These are phyloP conservation scores for Tamandua tetradactyla DNA, from an alignment of 2,797 vertebrate species.

Conservation along the genomic window DNA sequence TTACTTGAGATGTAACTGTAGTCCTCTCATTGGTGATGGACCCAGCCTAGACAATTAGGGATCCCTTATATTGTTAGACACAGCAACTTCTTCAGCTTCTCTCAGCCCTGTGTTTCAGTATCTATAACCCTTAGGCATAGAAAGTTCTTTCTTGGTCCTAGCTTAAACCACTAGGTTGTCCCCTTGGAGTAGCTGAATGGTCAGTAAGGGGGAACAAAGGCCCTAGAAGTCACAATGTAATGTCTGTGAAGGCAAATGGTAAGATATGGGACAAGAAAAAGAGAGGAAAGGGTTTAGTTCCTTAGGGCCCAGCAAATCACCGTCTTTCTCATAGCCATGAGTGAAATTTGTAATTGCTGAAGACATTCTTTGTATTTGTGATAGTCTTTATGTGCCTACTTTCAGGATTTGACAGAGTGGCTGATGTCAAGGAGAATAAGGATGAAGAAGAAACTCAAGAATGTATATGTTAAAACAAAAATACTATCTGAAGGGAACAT, in stretches of 20 bases:
- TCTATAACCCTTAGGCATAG: neutral
- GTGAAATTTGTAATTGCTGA: slow-evolving; percentile 1
- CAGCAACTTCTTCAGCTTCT: neutral
- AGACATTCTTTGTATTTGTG: slow-evolving; percentile 9
- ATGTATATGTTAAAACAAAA: slow-evolving; percentile 41
- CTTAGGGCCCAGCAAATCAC: neutral
- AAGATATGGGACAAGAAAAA: neutral
- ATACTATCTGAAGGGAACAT: neutral
- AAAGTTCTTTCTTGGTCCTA: neutral
- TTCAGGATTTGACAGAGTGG: slow-evolving; percentile 52
- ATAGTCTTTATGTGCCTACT: neutral
- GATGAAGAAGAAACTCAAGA: slow-evolving; percentile 44
- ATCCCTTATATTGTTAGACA: neutral
- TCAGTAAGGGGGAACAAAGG: neutral
- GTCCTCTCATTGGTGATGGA: neutral
- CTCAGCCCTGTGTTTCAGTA: neutral
- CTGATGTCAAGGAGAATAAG: slow-evolving; percentile 28
- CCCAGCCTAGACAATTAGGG: neutral
- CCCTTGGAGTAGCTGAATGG: neutral
- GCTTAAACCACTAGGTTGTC: neutral
- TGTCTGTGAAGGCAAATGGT: neutral
- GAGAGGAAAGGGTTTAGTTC: neutral
- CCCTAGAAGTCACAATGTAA: neutral
- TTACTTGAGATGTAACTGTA: neutral
- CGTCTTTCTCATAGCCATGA: neutral